phyloP scores from a whole-genome alignment of 53 echinoderm and acorn worm species.

The Temnopleurus reevesii region DNA sequence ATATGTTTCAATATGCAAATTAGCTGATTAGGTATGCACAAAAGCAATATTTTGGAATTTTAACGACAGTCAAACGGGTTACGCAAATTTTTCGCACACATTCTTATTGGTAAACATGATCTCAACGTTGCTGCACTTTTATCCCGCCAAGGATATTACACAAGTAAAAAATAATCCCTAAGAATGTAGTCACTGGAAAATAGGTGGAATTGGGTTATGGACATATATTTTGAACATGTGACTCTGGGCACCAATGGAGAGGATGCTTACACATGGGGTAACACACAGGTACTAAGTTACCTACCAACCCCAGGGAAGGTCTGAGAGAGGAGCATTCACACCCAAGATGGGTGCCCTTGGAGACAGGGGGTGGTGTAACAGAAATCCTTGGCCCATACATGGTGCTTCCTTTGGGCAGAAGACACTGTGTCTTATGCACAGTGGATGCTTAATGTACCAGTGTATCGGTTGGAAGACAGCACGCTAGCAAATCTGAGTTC shows the following conservation, averaged over 20 bases:
- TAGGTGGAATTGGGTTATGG: neutral
- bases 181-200: neutral
- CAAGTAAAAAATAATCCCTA: neutral
- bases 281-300: conserved; percentile 23
- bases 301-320: conserved; percentile 40
- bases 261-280: conserved; percentile 42
- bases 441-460: conserved; percentile 25
- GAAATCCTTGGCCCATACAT: conserved; percentile 25
- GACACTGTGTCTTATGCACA: conserved; percentile 4
- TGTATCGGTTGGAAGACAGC: conserved; percentile 39
- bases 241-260: neutral
- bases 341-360: conserved; percentile 30
- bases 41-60: neutral
- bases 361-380: conserved; percentile 39
- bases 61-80: neutral
- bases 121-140: too few species aligned
- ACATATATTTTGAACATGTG: neutral
- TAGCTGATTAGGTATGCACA: conserved; percentile 7
- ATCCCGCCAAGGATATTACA: neutral
- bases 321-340: conserved; percentile 34
- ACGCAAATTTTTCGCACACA: neutral
- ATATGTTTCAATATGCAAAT: conserved; percentile 2
- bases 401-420: conserved; percentile 20
- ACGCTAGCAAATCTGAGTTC: conserved; percentile 21
- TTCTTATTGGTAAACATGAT: neutral